Conservation (phyloP, 2,797 vertebrate genomes). For the Streptopelia turtur region DNA sequence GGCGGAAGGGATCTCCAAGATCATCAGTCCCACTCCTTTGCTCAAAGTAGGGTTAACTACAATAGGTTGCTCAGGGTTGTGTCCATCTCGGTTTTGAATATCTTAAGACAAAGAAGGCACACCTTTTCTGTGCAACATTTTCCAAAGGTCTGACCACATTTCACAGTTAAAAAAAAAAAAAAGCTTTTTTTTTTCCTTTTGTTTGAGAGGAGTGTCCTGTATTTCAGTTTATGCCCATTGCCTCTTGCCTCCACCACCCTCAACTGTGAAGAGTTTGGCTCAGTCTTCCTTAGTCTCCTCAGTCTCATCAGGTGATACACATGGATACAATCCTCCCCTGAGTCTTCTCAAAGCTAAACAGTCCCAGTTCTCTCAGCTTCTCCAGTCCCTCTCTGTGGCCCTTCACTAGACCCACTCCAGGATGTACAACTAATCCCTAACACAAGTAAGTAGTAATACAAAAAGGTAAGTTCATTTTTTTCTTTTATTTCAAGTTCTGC, state of each 20-base stretch:
- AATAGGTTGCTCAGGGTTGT: not conserved
- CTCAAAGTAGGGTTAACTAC: not conserved
- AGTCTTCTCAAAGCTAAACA: not conserved
- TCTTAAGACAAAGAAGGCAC: not conserved
- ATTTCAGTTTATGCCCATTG: not conserved
- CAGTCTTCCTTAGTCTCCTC: not conserved
- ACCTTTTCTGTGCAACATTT: not conserved
- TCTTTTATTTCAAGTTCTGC: not conserved
- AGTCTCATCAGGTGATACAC: not conserved
- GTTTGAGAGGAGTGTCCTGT: not conserved
- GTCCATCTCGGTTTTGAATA: not conserved
- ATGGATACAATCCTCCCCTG: not conserved
- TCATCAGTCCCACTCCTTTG: not conserved
- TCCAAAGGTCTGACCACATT: not conserved
- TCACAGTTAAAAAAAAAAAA: not conserved
- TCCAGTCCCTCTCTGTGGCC: not conserved
- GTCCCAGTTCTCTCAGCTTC: not conserved
- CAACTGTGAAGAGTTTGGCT: not conserved
- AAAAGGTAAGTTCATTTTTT: not conserved
- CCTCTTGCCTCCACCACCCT: not conserved
- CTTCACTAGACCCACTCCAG: not conserved
- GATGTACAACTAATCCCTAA: not conserved
- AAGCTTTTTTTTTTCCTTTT: not conserved
- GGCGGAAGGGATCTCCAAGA: not conserved
- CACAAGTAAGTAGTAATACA: not conserved